Evolutionary conservation across 2,888 invertebrate species (phyloP), one percentile per base, ranked within the genome.

Genomic region (Acleris cristana): DNA sequence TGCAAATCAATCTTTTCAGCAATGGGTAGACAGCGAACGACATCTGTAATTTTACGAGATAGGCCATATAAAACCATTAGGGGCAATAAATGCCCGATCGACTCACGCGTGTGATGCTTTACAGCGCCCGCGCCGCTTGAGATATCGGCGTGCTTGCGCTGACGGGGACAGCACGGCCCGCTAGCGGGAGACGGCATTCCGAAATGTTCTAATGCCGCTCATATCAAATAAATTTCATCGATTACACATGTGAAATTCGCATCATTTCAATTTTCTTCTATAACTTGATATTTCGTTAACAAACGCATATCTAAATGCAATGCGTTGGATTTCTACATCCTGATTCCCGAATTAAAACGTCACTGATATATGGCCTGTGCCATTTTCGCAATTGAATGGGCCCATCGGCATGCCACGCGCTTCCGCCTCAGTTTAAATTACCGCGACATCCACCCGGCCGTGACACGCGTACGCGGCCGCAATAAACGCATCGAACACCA

Each of bases 31-130:
- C 72, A 74, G 69, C 69, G 69, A 75, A 73, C 73, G 79, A 83
- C 81, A 82, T 78, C 78, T 78, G 77, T 79, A 75, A 83, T 80
- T 86, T 87, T 84, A 85, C 77, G 81, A 83, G 75, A 72, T 73
- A 75, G 79, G 74, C 77, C 72, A 79, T 85, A 85, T 84, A 86
- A 85, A 84, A 82, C 79, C 78, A 86, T 87, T 86, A 86, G 79
- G 76, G 74, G 82, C 79, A 81, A 85, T 87, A 86, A 86, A 86
- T 79, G 84, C 74, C 80, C 71, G 75, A 77, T 79, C 74, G 73
- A 74, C 73, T 81, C 79, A 81, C 77, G 78, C 79, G 77, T 78
- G 76, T 79, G 81, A 81, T 79, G 78, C 74, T 86, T 83, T 80
- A 83, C 76, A 81, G 76, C 73, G 64, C 21, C 57, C 54, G 60